phyloP scores from a whole-genome alignment of 2,113 vertebrate species.

The Baryphthengus martii region DNA sequence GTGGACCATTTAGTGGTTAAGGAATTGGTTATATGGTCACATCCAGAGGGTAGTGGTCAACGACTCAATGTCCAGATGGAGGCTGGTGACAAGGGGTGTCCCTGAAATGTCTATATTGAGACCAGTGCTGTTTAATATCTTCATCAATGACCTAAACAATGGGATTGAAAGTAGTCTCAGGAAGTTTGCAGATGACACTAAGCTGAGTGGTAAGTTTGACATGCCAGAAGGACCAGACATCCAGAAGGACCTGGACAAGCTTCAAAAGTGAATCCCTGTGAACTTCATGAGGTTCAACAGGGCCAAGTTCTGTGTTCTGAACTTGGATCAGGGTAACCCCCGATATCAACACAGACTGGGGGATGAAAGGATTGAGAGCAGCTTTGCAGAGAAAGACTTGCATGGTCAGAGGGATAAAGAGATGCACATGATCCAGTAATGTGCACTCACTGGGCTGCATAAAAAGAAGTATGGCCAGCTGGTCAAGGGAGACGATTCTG shows the following conservation, averaged over 20 bases:
- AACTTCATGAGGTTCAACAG: neutral
- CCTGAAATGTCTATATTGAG: rapidly evolving
- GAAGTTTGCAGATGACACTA: neutral
- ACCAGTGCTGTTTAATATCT: neutral
- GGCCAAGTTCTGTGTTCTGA: neutral
- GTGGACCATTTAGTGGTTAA: neutral
- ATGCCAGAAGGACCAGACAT: neutral
- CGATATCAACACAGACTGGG: neutral
- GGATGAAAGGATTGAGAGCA: neutral
- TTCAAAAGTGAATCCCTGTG: rapidly evolving
- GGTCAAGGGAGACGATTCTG: rapidly evolving
- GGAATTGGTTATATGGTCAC: neutral
- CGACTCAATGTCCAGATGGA: neutral
- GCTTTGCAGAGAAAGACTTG: neutral
- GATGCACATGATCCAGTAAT: neutral
- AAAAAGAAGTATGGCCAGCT: rapidly evolving
- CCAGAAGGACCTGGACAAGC: rapidly evolving
- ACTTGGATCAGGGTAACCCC: rapidly evolving
- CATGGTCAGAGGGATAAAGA: neutral
- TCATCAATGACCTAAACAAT: neutral
- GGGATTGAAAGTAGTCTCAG: neutral
- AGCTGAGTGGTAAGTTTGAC: neutral
- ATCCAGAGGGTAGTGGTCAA: neutral
- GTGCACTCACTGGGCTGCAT: neutral
- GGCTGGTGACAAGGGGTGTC: neutral